Base-by-base conservation (phyloP, 2,113 vertebrate species). In the Chrysemys picta region DNA sequence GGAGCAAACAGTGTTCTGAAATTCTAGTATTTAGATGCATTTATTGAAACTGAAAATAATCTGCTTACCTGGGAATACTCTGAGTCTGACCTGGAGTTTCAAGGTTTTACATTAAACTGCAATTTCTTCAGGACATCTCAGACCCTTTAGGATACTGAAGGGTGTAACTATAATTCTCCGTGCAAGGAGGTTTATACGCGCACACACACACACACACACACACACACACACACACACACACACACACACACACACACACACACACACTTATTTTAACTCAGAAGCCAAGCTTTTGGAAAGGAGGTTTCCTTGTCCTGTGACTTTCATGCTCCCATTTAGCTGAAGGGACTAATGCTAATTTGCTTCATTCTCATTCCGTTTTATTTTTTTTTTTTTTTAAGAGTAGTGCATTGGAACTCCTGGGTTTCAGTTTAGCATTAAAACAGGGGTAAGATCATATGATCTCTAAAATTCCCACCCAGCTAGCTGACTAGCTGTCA, bases 301-400 rank as follows among this genome's bases (percentile, higher is more conserved):
- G n/a, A 42, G 42, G 82, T 2, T 31, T 8, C 42, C 1, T 22
- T 54, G 49, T 38, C 65, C 1, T 0, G 4, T 84, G 88, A 92
- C 50, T 45, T 89, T 90, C 87, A 85, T 83, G 76, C 65, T 91
- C 59, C 42, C 45, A 13, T 24, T n/a, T 83, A 72, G 11, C 54
- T 52, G 79, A 50, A 65, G 80, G 79, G 90, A 90, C 82, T 76
- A 90, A 91, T 80, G 92, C 79, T 83, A 62, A 42, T 52, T 85
- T 52, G 7, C 31, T 93, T 93, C 80, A 57, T 7, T 85, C 88
- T 90, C 92, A 89, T 24, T 47, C 10, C 6, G 5, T 25, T 45
- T 47, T 87, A n/a, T n/a, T 42, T 42, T 42, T 42, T 42, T 42
- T 72, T 10, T 52, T 53, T 53, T 54, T 10, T 14, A 42, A 42